A percentile compares a stretch with the other conserved stretches of the same genome.
phyloP scores from a whole-genome alignment of 2,113 vertebrate species.

The Macroglossus sobrinus region DNA sequence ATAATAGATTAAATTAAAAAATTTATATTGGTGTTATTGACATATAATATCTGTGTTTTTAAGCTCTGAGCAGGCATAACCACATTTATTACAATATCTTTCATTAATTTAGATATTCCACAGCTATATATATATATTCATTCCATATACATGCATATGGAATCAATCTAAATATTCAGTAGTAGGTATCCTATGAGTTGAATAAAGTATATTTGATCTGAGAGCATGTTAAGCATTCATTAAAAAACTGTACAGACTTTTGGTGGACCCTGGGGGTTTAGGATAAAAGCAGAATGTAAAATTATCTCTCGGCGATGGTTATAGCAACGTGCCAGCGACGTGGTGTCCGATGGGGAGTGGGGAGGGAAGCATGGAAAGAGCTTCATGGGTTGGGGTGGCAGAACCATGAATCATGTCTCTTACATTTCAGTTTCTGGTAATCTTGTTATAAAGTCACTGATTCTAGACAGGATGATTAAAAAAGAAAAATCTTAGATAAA shows the following conservation, averaged over 20 bases:
- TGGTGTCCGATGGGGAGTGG: too few relatives aligned
- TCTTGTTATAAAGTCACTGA: background rate
- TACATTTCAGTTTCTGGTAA: background rate
- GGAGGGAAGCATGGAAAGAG: background rate
- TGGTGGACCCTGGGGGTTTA: background rate
- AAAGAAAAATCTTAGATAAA: background rate
- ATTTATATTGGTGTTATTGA: background rate
- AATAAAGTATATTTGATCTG: background rate
- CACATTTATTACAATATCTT: background rate
- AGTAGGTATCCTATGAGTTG: background rate
- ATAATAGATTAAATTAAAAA: background rate
- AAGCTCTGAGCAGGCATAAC: background rate
- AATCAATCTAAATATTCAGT: background rate
- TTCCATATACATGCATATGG: background rate
- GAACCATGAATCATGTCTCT: background rate
- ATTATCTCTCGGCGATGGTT: accelerated
- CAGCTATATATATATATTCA: background rate
- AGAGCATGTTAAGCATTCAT: background rate
- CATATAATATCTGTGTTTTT: background rate
- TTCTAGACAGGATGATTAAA: background rate
- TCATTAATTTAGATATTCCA: background rate
- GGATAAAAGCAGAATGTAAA: background rate
- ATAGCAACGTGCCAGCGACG: accelerated
- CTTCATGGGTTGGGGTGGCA: background rate
- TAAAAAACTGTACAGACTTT: background rate